Evolutionary conservation across 2,888 invertebrate genomes (phyloP), one percentile per base, ranked within the genome.

Genomic region (Cephonodes hylas): DNA sequence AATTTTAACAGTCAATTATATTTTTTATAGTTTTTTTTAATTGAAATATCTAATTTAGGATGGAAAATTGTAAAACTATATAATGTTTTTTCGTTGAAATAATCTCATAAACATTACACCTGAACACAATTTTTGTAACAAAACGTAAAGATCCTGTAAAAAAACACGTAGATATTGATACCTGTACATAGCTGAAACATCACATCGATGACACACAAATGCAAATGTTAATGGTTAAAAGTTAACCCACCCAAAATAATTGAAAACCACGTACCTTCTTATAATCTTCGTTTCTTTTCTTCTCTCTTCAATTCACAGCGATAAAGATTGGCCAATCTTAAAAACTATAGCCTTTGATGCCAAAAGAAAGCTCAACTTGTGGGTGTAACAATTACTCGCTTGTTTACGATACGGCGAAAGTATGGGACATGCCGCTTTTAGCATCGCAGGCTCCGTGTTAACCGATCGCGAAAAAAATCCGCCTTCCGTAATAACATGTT

Each of bases 311-410:
- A 74, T 75, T 76, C 82, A 79, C 77, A 71, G 71, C 81, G 77
- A 76, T 68, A 79, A 80, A 77, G 84, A 89, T 89, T 89, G 89
- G 89, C 89, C 90, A 89, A 89, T 85, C 86, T 88, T 89, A 87
- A 85, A 86, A 72, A 71, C 69, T 79, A 74, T 76, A 76, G 74
- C 74, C 66, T 71, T 70, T 85, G 84, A 80, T 76, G 83, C 82
- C 84, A 88, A 90, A 89, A 86, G 85, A 85, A 89, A 88, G 61
- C 57, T 31, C 15, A 18, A 38, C 57, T 45, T 45, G 56, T 57
- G 31, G 84, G 86, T 79, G 84, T 80, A 86, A 81, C 86, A 83
- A 86, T 89, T 85, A 88, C 81, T 80, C 20, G 75, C 77, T 80
- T 79, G 77, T 87, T 86, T 86, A 85, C 85, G 84, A 83, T 81